phyloP scores from a whole-genome alignment of 2,888 invertebrate genomes.

The Leptinotarsa peninsularis region DNA sequence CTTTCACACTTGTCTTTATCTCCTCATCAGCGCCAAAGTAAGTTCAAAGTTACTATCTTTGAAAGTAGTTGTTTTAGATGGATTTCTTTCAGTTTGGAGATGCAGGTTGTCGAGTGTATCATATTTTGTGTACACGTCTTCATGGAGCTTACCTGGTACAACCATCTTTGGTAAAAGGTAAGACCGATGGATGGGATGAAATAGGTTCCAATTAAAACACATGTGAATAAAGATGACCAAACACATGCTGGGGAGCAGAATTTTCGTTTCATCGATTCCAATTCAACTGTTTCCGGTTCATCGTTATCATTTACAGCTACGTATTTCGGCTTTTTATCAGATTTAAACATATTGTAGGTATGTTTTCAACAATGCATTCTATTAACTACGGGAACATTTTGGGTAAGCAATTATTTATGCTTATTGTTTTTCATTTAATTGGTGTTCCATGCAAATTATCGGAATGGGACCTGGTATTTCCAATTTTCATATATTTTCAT shows the following conservation, averaged over 20 bases:
- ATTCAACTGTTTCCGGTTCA: conserved; percentile 55
- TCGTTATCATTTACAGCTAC: conserved; percentile 43
- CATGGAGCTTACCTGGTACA: conserved; percentile 76
- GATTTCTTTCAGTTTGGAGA: too few species aligned
- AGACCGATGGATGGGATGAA: conserved; percentile 93
- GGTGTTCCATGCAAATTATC: neutral
- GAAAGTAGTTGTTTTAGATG: too few species aligned
- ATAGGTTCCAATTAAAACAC: conserved; percentile 80
- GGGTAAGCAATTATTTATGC: neutral
- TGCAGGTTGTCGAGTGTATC: too few species aligned
- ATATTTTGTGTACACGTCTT: neutral
- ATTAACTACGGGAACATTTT: neutral
- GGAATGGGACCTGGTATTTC: neutral
- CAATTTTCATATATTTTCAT: neutral
- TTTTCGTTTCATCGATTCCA: conserved; percentile 58
- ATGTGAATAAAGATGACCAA: conserved; percentile 62
- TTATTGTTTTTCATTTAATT: neutral
- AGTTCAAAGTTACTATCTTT: too few species aligned
- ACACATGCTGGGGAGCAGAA: conserved; percentile 60
- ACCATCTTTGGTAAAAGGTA: conserved; percentile 96
- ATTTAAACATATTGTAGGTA: conserved; percentile 42
- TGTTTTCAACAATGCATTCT: conserved; percentile 17
- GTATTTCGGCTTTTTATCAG: conserved; percentile 42
- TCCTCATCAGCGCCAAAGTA: too few species aligned
- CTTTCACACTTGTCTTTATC: too few species aligned